Conservation (phyloP, 2,888 invertebrate species). For the Ophion ellenae region DNA sequence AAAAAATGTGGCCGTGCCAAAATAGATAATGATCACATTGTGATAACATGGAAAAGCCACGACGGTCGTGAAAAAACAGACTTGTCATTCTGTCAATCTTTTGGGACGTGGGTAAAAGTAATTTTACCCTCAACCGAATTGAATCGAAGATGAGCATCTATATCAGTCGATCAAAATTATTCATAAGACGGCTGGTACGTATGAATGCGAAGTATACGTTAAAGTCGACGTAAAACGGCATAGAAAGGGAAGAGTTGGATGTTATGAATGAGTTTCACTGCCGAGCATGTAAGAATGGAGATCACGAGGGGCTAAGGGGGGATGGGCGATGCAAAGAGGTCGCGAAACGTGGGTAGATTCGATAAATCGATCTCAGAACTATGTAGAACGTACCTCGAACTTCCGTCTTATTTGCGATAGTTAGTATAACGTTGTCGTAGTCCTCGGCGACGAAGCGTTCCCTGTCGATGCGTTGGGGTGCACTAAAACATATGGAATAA, state of each 20-base stretch:
- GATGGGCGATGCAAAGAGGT: neutral
- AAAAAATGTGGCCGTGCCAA: too few relatives aligned
- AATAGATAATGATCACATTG: too few relatives aligned
- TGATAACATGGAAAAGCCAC: neutral
- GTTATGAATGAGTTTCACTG: conserved; percentile 48
- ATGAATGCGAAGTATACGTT: neutral
- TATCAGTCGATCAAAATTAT: conserved; percentile 34
- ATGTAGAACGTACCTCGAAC: conserved; percentile 82
- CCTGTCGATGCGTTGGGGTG: conserved; percentile 83
- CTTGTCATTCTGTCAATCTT: neutral
- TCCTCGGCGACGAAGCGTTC: conserved; percentile 81
- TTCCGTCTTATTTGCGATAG: conserved; percentile 82
- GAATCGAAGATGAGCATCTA: conserved; percentile 30
- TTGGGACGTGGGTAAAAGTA: neutral
- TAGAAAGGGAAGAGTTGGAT: conserved; percentile 7
- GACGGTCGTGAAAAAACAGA: neutral
- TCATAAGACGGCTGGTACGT: conserved; percentile 15
- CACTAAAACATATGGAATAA: conserved; percentile 85
- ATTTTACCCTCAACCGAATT: neutral
- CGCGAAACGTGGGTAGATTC: neutral
- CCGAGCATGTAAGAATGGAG: conserved; percentile 7
- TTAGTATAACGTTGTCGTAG: conserved; percentile 83
- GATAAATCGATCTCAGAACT: conserved; percentile 39
- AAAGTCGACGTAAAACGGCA: conserved; percentile 2
- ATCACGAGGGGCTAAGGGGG: neutral